Evolutionary conservation across 2,797 vertebrate genomes (phyloP).

Genomic region (Sebastes alutus): DNA sequence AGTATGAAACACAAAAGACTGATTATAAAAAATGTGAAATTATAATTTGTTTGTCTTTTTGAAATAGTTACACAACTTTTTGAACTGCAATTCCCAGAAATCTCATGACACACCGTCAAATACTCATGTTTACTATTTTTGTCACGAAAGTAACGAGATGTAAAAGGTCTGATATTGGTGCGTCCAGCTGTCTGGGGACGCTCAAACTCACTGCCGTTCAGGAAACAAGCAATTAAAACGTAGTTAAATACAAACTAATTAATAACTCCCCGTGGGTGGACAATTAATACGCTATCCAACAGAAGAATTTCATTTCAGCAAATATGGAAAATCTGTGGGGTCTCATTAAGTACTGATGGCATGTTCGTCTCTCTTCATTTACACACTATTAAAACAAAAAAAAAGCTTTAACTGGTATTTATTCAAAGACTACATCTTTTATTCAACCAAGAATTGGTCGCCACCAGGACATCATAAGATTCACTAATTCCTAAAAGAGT

Average conservation of each 20-base stretch:
- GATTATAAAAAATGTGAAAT: neutral
- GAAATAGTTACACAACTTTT: neutral
- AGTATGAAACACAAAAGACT: neutral
- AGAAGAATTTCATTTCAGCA: conserved; percentile 25
- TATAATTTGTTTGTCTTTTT: neutral
- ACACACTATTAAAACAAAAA: neutral
- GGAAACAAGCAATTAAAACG: neutral
- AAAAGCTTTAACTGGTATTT: conserved; percentile 7
- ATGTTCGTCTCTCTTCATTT: neutral
- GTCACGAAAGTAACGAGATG: neutral
- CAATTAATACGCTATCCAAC: conserved; percentile 22
- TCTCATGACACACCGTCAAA: neutral
- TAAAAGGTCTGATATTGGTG: neutral
- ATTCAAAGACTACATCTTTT: conserved; percentile 14
- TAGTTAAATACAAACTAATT: conserved; percentile 22
- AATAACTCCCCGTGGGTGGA: neutral
- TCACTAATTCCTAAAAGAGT: conserved; percentile 15
- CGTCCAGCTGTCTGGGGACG: neutral
- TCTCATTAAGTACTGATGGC: conserved; percentile 26
- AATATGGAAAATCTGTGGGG: conserved; percentile 24
- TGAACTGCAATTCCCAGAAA: neutral
- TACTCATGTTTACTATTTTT: neutral
- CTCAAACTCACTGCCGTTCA: neutral
- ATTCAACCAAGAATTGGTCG: conserved; percentile 25
- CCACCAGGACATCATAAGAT: conserved; percentile 5